phyloP scores from a whole-genome alignment of 2,113 vertebrate species.

The Misgurnus anguillicaudatus region DNA sequence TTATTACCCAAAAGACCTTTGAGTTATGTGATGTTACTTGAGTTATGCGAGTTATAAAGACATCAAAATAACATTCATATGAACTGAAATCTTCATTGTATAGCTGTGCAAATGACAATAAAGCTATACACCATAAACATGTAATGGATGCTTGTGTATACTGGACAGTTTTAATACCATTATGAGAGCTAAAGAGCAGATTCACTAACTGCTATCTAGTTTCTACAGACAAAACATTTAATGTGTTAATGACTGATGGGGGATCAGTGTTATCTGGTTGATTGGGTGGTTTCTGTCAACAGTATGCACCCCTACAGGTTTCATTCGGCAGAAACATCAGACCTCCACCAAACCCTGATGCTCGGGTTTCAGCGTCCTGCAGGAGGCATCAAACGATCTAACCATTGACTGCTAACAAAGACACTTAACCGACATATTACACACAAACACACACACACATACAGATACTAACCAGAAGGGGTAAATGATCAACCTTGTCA shows the following conservation, averaged over 20 bases:
- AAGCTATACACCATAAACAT: too few species aligned
- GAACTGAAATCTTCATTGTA: too few species aligned
- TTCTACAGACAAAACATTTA: too few species aligned
- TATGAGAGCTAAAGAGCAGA: too few species aligned
- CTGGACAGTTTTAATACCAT: too few species aligned
- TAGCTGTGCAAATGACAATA: too few species aligned
- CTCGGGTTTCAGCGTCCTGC: slow-evolving; percentile 67
- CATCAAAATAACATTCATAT: too few species aligned
- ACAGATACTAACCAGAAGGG: slow-evolving; percentile 87
- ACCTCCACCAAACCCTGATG: slow-evolving; percentile 65
- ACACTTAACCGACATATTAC: not conserved
- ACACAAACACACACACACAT: not conserved
- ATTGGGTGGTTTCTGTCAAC: not conserved
- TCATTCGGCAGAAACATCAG: not conserved
- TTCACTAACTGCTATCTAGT: too few species aligned
- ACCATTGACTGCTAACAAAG: not conserved
- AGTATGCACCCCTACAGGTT: not conserved
- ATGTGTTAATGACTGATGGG: not conserved
- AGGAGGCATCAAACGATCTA: slow-evolving; percentile 8
- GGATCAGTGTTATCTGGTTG: not conserved
- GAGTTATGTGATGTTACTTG: too few species aligned
- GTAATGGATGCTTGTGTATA: too few species aligned
- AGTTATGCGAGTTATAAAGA: too few species aligned
- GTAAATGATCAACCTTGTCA: slow-evolving; percentile 87
- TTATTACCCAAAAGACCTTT: too few species aligned